Evolutionary conservation across 2,113 vertebrate genomes (phyloP).

Genomic region (Phrynosoma platyrhinos): DNA sequence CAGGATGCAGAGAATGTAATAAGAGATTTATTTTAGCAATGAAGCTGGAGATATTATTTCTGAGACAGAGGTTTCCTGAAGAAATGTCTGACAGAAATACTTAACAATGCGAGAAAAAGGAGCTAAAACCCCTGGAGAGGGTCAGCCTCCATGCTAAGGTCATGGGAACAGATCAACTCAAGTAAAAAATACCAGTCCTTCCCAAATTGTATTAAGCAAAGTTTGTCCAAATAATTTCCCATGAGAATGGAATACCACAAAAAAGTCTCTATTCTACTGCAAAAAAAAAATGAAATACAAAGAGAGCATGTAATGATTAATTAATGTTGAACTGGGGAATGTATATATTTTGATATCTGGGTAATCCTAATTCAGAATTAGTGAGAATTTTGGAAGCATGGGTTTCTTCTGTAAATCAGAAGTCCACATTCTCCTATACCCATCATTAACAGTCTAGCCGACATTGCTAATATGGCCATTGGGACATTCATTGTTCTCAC

Average conservation of each 20-base stretch:
- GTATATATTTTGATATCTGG: background rate
- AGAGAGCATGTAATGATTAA: no score
- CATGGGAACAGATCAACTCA: background rate
- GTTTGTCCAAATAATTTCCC: background rate
- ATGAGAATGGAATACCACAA: background rate
- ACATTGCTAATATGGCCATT: background rate
- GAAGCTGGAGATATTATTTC: constrained; percentile 44
- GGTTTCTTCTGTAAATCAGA: background rate
- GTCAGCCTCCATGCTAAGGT: constrained; percentile 33
- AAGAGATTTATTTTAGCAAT: constrained; percentile 54
- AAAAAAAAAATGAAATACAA: no score
- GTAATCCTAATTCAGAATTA: background rate
- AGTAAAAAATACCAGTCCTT: constrained; percentile 35
- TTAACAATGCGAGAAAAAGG: constrained; percentile 29
- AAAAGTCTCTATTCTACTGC: background rate
- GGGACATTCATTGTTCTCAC: background rate
- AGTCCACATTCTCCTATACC: background rate
- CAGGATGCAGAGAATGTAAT: constrained; percentile 23
- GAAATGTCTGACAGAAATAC: constrained; percentile 42
- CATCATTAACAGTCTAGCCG: background rate
- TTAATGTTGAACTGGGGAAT: no score
- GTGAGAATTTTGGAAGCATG: background rate
- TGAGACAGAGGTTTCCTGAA: constrained; percentile 28
- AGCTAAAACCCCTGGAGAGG: background rate
- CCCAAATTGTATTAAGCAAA: constrained; percentile 18